Percentiles rank a stretch among this genome's conserved stretches.
Evolutionary conservation across 64 coral and sea anemone genomes (phyloP).

Genomic region (Pocillopora damicornis): DNA sequence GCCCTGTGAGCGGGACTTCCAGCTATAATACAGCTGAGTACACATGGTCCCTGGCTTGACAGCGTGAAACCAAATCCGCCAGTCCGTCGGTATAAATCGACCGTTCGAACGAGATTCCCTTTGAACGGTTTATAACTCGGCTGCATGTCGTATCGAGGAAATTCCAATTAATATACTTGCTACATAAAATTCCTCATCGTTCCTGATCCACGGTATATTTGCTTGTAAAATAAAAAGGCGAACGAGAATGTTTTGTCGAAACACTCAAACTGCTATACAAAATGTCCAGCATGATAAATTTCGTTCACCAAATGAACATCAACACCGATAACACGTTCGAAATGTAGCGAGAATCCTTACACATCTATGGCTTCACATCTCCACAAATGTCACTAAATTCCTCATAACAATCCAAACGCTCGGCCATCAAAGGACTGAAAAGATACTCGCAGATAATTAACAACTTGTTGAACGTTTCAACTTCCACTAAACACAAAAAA

Average conservation of each 20-base stretch:
- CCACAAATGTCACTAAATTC: background rate
- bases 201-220: slow-evolving; percentile 8
- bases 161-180: slow-evolving; percentile 29
- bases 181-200: slow-evolving; percentile 22
- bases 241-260: background rate
- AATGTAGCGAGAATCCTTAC: background rate
- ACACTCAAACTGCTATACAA: background rate
- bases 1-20: slow-evolving; percentile 91
- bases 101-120: slow-evolving; percentile 26
- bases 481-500: background rate
- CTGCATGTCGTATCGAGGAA: slow-evolving; percentile 13
- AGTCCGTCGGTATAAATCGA: slow-evolving; percentile 59
- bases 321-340: background rate
- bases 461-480: slow-evolving; percentile 3
- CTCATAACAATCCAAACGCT: background rate
- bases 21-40: slow-evolving; percentile 83
- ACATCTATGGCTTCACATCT: slow-evolving; percentile 27
- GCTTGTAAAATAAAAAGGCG: background rate
- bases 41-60: slow-evolving; percentile 90
- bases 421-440: slow-evolving; percentile 17
- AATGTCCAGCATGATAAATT: background rate
- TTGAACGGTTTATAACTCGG: slow-evolving; percentile 6
- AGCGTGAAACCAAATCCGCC: slow-evolving; percentile 93
- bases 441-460: background rate
- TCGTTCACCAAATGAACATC: background rate